Conservation (phyloP, 2,113 vertebrate genomes). For the Leucopsar rothschildi region DNA sequence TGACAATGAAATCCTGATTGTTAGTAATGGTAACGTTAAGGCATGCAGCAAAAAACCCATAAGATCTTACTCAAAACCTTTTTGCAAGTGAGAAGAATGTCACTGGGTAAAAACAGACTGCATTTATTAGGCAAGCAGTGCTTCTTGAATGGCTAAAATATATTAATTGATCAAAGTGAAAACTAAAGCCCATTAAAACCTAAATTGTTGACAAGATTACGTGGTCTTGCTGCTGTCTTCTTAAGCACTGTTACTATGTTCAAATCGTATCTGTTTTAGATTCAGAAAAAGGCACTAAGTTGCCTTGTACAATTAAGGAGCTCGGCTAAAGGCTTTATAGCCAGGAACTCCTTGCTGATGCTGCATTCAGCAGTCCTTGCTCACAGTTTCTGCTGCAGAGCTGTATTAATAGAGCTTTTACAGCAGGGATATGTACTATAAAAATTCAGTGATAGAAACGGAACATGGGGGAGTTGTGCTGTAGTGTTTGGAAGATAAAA, state of each 20-base stretch:
- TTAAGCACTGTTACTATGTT: neutral
- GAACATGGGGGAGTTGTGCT: neutral
- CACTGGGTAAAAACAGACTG: neutral
- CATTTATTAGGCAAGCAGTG: neutral
- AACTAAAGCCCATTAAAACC: neutral
- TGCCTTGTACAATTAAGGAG: neutral
- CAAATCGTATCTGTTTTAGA: neutral
- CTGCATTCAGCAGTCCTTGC: neutral
- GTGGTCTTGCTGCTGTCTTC: neutral
- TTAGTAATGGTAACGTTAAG: neutral
- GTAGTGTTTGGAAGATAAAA: neutral
- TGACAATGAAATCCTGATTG: neutral
- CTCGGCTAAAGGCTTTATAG: neutral
- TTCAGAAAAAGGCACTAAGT: neutral
- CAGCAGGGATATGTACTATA: neutral
- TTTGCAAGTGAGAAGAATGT: neutral
- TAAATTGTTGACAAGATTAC: neutral
- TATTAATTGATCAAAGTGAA: neutral
- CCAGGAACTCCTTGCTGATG: neutral
- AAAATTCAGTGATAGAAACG: neutral
- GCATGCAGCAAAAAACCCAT: neutral
- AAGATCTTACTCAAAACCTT: neutral
- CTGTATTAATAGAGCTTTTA: neutral
- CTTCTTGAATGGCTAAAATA: neutral
- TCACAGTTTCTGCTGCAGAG: neutral